phyloP scores from a whole-genome alignment of 2,797 vertebrate species.

The Hafferia zeledoni region DNA sequence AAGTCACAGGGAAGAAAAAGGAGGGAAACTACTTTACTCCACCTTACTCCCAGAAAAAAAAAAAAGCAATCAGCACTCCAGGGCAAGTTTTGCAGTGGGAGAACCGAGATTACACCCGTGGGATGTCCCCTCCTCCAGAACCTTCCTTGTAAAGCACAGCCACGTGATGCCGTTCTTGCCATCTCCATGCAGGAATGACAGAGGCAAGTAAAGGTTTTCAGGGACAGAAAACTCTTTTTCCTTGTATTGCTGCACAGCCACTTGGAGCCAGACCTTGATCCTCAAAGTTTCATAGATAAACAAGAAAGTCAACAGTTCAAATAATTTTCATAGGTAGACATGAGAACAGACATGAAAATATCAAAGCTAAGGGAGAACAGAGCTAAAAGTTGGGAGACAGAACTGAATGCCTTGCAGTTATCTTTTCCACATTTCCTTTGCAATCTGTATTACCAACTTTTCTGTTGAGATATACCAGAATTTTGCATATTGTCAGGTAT shows the following conservation, averaged over 20 bases:
- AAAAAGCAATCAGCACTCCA: neutral
- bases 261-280: neutral
- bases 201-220: neutral
- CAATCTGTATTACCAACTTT: neutral
- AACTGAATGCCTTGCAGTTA: neutral
- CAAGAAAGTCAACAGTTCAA: neutral
- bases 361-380: neutral
- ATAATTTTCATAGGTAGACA: neutral
- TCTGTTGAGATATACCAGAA: slow-evolving; percentile 35
- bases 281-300: neutral
- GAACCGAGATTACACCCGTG: neutral
- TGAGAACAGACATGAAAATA: neutral
- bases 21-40: neutral
- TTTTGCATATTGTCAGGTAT: slow-evolving; percentile 19
- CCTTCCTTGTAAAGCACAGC: neutral
- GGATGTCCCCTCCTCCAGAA: neutral
- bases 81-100: neutral
- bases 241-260: neutral
- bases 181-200: neutral
- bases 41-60: neutral
- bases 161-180: neutral
- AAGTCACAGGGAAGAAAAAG: neutral
- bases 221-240: neutral
- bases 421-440: neutral
- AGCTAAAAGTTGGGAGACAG: neutral